phyloP scores from a whole-genome alignment of 1,140 invertebrate species.

The Andrena cerasifolii region DNA sequence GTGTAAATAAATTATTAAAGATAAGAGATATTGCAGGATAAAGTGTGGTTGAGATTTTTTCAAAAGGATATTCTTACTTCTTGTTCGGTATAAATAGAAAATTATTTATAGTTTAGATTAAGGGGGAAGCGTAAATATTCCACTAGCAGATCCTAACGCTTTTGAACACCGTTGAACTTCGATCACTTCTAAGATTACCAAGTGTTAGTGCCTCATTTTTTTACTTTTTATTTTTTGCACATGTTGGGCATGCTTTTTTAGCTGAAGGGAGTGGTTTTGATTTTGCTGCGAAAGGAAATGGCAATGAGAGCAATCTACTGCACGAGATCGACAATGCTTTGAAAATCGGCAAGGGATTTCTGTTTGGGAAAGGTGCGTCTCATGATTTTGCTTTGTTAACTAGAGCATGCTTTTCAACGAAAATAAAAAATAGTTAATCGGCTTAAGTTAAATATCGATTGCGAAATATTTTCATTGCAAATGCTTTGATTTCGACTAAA shows the following conservation, averaged over 20 bases:
- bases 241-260: constrained; percentile 72
- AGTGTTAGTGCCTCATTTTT: not conserved
- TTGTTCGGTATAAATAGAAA: not conserved
- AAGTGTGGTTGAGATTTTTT: not conserved
- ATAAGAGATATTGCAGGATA: not conserved
- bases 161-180: not conserved
- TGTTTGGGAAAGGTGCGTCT: constrained; percentile 83
- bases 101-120: not conserved
- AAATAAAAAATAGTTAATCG: not conserved
- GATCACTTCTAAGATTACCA: not conserved
- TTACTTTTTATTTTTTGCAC: constrained; percentile 48
- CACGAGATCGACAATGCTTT: constrained; percentile 86
- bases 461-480: no score
- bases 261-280: constrained; percentile 68
- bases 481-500: no score
- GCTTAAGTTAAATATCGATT: no score
- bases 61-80: not conserved
- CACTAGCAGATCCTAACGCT: not conserved
- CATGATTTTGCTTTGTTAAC: constrained; percentile 32
- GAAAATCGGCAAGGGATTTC: constrained; percentile 85
- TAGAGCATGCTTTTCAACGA: constrained; percentile 28
- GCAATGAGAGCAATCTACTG: constrained; percentile 82
- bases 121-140: constrained; percentile 12
- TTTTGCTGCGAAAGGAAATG: constrained; percentile 65
- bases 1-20: no score